Base-by-base conservation (phyloP, 2,797 vertebrate genomes). In the Remorina albescens region DNA sequence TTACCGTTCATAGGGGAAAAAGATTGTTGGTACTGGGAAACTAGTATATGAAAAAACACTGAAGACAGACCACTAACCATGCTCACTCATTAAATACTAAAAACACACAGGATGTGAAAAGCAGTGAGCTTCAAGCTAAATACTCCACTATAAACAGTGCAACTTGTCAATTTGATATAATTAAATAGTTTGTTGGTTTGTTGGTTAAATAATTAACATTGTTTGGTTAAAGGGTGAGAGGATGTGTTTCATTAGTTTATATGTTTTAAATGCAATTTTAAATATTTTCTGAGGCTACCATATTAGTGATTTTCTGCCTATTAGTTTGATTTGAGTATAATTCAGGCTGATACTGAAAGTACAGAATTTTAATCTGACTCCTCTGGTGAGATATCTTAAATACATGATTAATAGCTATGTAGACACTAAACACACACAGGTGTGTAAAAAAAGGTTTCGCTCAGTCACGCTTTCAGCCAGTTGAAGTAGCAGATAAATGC, bases 401-500 rank as follows among this genome's bases (percentile, higher is more conserved):
- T 41, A 62, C 15, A 28, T n/a, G 18, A 7, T 39, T 15, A n/a
- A 41, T 53, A 19, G 7, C 19, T 49, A n/a, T 21, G 6, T 15
- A 30, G 26, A 23, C 5, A 39, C 3, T 39, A 2, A 2, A 39
- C 25, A 54, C n/a, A 50, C 28, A 42, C 3, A 70, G n/a, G 25
- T 36, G 9, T 34, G 4, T 19, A 46, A 9, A 34, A 34, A 36
- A 36, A 34, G 2, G 39, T 46, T n/a, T 23, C 15, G 7, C 63
- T 71, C 19, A 62, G 53, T 50, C 59, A 44, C 50, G 34, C 34
- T 76, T 25, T 44, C 37, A 50, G 21, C 3, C 54, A 37, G 23
- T 51, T 69, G 6, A 59, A 64, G 47, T 28, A 69, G 19, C 12
- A 44, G 67, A 42, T 71, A 63, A 71, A 57, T 25, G 50, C 41